Evolutionary conservation across 2,113 vertebrate species (phyloP).

Genomic region (Syngnathus typhle): DNA sequence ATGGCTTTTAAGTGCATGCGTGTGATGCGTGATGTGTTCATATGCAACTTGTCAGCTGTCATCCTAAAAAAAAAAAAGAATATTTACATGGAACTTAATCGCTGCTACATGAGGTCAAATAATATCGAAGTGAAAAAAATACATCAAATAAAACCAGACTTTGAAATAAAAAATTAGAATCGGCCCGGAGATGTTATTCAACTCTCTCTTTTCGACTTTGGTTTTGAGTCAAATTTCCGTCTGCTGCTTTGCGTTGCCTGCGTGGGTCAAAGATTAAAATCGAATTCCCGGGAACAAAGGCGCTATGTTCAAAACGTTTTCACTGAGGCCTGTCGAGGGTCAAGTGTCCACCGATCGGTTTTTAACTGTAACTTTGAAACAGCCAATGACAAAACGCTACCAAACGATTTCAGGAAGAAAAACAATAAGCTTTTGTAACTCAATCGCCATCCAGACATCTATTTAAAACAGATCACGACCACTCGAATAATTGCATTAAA

Average conservation of each 20-base stretch:
- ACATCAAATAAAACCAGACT: background rate
- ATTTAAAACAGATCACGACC: background rate
- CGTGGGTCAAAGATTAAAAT: constrained; percentile 24
- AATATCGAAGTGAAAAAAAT: background rate
- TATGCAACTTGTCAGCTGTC: constrained; percentile 6
- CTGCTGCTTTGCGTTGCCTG: constrained; percentile 14
- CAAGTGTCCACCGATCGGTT: background rate
- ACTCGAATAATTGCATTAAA: constrained; percentile 2
- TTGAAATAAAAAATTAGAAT: constrained; percentile 12
- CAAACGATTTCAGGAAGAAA: background rate
- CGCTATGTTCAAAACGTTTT: constrained; percentile 18
- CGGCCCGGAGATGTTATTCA: constrained; percentile 23
- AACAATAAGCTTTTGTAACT: background rate
- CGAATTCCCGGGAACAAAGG: constrained; percentile 17
- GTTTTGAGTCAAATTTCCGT: constrained; percentile 21
- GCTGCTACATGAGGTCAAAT: background rate
- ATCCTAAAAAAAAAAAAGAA: background rate
- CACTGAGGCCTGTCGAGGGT: background rate
- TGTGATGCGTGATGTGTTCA: constrained; percentile 3
- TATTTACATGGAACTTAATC: background rate
- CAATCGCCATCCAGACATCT: background rate
- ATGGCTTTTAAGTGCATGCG: background rate
- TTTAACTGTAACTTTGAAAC: constrained; percentile 5
- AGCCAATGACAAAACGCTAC: background rate
- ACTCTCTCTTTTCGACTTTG: constrained; percentile 12